Conservation (phyloP, 1,140 invertebrate genomes). For the Drosophila jambulina region DNA sequence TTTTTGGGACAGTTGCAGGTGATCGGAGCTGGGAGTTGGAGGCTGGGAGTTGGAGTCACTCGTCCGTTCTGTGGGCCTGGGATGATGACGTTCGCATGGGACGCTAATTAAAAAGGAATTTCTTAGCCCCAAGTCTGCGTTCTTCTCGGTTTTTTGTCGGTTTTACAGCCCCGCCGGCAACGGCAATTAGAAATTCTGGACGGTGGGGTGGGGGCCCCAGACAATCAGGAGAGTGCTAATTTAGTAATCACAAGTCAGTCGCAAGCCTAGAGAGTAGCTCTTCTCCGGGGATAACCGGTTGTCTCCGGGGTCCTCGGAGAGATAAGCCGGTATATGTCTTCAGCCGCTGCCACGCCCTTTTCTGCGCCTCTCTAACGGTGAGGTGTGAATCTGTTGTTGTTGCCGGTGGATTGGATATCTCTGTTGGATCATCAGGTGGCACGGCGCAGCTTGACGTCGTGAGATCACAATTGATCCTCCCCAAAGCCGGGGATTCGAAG, state of each 20-base stretch:
- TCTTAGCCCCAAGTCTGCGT: slow-evolving; percentile 35
- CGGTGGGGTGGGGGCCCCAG: not conserved
- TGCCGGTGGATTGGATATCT: slow-evolving; percentile 40
- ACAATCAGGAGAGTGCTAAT: slow-evolving; percentile 80
- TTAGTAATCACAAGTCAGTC: slow-evolving; percentile 75
- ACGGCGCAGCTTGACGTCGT: slow-evolving; percentile 69
- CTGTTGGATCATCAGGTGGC: slow-evolving; percentile 64
- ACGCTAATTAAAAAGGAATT: slow-evolving; percentile 82
- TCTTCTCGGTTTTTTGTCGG: slow-evolving; percentile 6
- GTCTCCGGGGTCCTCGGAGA: slow-evolving; percentile 56
- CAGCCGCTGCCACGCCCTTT: slow-evolving; percentile 12
- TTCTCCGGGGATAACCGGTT: slow-evolving; percentile 55
- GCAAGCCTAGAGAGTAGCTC: slow-evolving; percentile 39
- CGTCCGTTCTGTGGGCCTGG: slow-evolving; percentile 16
- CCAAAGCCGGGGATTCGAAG: slow-evolving; percentile 17
- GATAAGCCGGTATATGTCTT: slow-evolving; percentile 34
- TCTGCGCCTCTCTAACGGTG: slow-evolving; percentile 58
- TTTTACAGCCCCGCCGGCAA: slow-evolving; percentile 36
- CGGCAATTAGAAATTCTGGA: slow-evolving; percentile 69
- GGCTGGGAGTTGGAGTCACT: slow-evolving; percentile 10
- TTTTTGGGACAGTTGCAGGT: slow-evolving; percentile 64
- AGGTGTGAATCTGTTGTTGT: slow-evolving; percentile 73
- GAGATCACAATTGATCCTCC: slow-evolving; percentile 74
- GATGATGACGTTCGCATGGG: slow-evolving; percentile 41
- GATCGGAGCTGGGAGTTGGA: slow-evolving; percentile 17